A percentile compares a stretch with the other conserved stretches of the same genome.
Evolutionary conservation across 2,888 invertebrate genomes (phyloP).

Genomic region (Lamproptera curius): DNA sequence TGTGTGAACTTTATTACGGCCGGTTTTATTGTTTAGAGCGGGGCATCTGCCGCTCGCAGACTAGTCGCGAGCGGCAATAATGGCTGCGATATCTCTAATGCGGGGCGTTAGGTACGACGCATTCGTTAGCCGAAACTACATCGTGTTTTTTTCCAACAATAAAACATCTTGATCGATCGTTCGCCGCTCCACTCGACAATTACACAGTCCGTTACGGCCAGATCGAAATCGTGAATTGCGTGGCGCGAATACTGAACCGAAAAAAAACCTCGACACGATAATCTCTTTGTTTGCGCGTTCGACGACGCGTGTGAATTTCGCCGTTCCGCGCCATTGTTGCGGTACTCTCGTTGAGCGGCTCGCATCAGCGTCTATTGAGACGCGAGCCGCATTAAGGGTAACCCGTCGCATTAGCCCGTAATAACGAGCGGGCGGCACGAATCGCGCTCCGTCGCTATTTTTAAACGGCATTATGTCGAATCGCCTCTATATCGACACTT

Average conservation of each 20-base stretch:
- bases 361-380: slow-evolving; percentile 34
- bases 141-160: slow-evolving; percentile 1
- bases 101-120: slow-evolving; percentile 22
- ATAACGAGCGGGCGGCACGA: slow-evolving; percentile 45
- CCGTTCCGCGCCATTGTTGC: slow-evolving; percentile 37
- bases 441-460: slow-evolving; percentile 52
- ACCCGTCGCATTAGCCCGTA: slow-evolving; percentile 49
- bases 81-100: slow-evolving; percentile 32
- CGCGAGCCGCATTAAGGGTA: slow-evolving; percentile 41
- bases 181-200: background rate
- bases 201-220: slow-evolving; percentile 15
- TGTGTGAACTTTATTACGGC: slow-evolving; percentile 65
- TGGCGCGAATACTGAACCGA: slow-evolving; percentile 38
- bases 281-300: slow-evolving; percentile 44
- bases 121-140: background rate
- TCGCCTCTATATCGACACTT: slow-evolving; percentile 40
- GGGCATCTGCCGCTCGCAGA: slow-evolving; percentile 35
- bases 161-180: slow-evolving; percentile 4
- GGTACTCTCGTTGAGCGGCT: slow-evolving; percentile 37
- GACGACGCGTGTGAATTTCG: slow-evolving; percentile 57
- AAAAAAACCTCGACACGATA: slow-evolving; percentile 30
- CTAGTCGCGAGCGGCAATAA: slow-evolving; percentile 38
- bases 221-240: slow-evolving; percentile 47
- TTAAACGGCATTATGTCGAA: slow-evolving; percentile 46
- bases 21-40: slow-evolving; percentile 49